Evolutionary conservation across 2,797 vertebrate species (phyloP).

Genomic region (Notolabrus celidotus): DNA sequence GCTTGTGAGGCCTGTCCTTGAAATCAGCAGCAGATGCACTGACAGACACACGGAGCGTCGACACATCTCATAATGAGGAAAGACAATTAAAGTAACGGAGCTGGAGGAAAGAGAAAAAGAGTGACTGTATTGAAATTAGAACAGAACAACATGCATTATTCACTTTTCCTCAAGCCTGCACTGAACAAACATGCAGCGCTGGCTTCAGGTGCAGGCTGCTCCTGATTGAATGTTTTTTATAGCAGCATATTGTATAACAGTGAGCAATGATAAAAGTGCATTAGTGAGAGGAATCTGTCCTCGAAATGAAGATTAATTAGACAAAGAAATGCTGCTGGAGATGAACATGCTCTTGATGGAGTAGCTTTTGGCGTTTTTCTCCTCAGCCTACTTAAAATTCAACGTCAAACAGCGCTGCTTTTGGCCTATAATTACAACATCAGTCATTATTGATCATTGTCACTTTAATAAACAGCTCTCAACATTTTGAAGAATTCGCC

Average conservation of each 20-base stretch:
- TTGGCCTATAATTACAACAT: slow-evolving; percentile 81
- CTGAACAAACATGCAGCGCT: slow-evolving; percentile 42
- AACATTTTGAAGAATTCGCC: slow-evolving; percentile 72
- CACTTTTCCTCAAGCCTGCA: slow-evolving; percentile 40
- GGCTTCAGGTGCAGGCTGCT: slow-evolving; percentile 55
- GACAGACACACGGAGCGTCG: slow-evolving; percentile 16
- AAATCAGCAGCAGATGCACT: slow-evolving; percentile 21
- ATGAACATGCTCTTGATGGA: slow-evolving; percentile 61
- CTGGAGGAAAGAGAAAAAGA: neutral
- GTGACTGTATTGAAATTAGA: slow-evolving; percentile 50
- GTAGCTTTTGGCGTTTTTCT: slow-evolving; percentile 52
- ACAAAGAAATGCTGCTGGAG: slow-evolving; percentile 61
- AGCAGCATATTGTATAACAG: slow-evolving; percentile 24
- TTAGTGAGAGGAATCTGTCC: slow-evolving; percentile 63
- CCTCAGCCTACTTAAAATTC: slow-evolving; percentile 72
- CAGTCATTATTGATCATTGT: slow-evolving; percentile 85
- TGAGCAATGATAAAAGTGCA: slow-evolving; percentile 73
- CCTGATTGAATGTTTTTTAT: slow-evolving; percentile 15
- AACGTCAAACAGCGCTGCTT: slow-evolving; percentile 60
- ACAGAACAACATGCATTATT: slow-evolving; percentile 64
- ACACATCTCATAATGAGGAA: slow-evolving; percentile 34
- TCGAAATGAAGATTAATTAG: slow-evolving; percentile 78
- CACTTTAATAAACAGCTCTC: slow-evolving; percentile 80
- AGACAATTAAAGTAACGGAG: slow-evolving; percentile 30
- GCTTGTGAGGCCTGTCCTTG: slow-evolving; percentile 22